phyloP scores from a whole-genome alignment of 2,797 vertebrate genomes.

The Lates japonicus region DNA sequence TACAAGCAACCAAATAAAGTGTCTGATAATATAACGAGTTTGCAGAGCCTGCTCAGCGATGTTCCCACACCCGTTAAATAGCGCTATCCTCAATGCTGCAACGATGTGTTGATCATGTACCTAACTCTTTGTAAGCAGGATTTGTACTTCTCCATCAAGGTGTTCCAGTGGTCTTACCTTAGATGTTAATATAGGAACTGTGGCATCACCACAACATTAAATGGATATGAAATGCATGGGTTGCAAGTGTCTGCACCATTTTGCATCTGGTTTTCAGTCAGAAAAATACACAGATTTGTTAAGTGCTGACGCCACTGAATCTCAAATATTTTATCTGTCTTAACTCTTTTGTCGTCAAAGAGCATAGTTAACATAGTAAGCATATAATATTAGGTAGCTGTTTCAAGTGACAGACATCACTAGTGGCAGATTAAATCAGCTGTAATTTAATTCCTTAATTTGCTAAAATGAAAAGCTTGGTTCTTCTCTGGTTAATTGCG shows the following conservation, averaged over 20 bases:
- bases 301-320: not conserved
- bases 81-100: not conserved
- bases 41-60: not conserved
- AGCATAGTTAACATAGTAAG: not conserved
- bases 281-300: not conserved
- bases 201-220: not conserved
- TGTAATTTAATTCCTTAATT: not conserved
- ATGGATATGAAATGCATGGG: conserved; percentile 12
- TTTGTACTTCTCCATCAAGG: conserved; percentile 18
- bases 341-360: too few relatives aligned
- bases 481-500: not conserved
- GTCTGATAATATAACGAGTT: not conserved
- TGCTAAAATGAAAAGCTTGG: not conserved
- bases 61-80: not conserved
- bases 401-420: not conserved
- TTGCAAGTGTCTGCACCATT: not conserved
- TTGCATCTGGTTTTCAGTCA: not conserved
- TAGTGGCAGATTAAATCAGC: not conserved
- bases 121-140: not conserved
- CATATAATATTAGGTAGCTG: too few relatives aligned
- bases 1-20: conserved; percentile 13
- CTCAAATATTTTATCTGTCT: not conserved
- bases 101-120: conserved; percentile 8
- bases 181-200: not conserved
- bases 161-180: not conserved